Evolutionary conservation across 2,888 invertebrate genomes (phyloP).

Genomic region (Drosophila tripunctata): DNA sequence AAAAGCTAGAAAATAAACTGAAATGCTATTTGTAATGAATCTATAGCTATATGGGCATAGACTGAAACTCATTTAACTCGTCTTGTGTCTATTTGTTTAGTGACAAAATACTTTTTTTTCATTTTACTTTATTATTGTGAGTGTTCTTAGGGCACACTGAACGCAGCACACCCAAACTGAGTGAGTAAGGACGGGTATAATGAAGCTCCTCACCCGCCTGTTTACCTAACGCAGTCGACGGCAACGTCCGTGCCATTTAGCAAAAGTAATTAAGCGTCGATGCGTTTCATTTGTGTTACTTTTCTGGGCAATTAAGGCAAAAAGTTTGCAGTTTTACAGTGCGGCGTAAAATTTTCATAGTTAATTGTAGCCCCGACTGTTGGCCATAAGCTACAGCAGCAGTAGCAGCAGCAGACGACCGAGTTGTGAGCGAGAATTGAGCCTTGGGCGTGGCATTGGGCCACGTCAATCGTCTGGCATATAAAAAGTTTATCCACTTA

Average conservation of each 20-base stretch:
- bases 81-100: too few species aligned
- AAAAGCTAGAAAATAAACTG: too few species aligned
- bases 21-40: too few species aligned
- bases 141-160: too few species aligned
- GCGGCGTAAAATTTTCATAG: constrained; percentile 73
- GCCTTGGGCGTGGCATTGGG: constrained; percentile 9
- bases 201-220: neutral
- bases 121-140: too few species aligned
- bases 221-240: constrained; percentile 53
- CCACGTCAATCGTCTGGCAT: constrained; percentile 43
- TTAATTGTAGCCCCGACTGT: constrained; percentile 57
- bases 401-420: neutral
- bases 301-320: constrained; percentile 77
- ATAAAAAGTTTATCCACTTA: constrained; percentile 40
- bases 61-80: too few species aligned
- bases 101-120: too few species aligned
- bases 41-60: too few species aligned
- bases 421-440: neutral
- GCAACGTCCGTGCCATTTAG: constrained; percentile 67
- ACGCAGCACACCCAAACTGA: too few species aligned
- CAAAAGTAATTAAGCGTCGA: constrained; percentile 78
- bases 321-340: constrained; percentile 64
- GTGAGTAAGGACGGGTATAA: neutral
- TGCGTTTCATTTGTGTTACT: constrained; percentile 80
- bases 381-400: constrained; percentile 19